Evolutionary conservation across 2,113 vertebrate species (phyloP), one percentile per base, ranked within the genome.

Genomic region (Proterorhinus semilunaris): DNA sequence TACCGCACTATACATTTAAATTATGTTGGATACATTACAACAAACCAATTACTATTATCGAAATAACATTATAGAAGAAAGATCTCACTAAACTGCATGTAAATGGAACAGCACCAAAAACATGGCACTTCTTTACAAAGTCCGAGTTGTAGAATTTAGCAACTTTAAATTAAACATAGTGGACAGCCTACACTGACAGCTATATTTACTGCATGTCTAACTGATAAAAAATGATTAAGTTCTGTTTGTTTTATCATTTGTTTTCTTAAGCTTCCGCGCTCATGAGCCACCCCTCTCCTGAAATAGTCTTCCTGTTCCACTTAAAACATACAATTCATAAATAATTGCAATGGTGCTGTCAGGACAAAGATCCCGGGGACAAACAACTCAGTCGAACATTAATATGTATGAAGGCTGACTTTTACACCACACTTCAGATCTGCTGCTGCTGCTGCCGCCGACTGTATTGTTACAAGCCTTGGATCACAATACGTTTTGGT

Each of bases 301-400:
- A 82, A 87, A 83, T 83, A 83, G 78, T 80, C 74, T 80, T 86
- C 80, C 83, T 83, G 76, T 80, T 88, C 77, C 68, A 85, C 73
- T 78, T 79, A 69, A 78, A 83, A 83, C 67, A 69, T 65, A 53
- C 49, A 74, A 71, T 44, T 63, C 69, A 85, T 85, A 75, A 80
- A 83, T 86, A 84, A 86, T 86, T 78, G 68, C 71, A 77, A 76
- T 78, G 76, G 67, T 83, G 69, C 75, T 81, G 79, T 82, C 70
- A 81, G 65, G 69, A 83, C 75, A 79, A 79, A 62, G 68, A 73
- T 71, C 49, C 71, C 52, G 42, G 66, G 70, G 84, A 83, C 62
- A 86, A 85, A 76, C 71, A 76, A 17, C 53, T 72, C 57, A 48
- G 21, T 49, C 2, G 11, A 15, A 1, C 54, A 81, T 80, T 53